Conservation (phyloP, 2,113 vertebrate genomes). For the Tiliqua scincoides region DNA sequence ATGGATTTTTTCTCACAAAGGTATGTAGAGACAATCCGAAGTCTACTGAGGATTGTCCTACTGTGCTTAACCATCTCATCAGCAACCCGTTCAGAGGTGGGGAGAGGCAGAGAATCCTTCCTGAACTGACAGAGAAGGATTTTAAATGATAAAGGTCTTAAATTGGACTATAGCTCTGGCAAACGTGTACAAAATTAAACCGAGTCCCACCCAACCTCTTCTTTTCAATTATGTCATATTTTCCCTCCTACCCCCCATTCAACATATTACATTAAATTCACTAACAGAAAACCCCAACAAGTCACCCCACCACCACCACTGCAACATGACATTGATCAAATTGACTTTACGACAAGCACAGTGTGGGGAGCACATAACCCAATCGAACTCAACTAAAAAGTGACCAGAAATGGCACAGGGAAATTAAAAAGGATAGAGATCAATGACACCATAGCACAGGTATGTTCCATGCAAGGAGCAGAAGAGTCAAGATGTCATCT, state of each 20-base stretch:
- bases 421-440: neutral
- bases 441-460: neutral
- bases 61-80: neutral
- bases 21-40: neutral
- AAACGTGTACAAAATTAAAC: neutral
- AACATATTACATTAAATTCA: neutral
- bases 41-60: too few relatives aligned
- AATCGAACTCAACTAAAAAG: neutral
- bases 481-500: neutral
- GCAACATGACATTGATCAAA: slow-evolving; percentile 33
- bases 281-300: slow-evolving; percentile 26
- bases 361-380: neutral
- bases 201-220: neutral
- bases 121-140: neutral
- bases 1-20: neutral
- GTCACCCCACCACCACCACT: neutral
- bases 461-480: neutral
- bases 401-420: slow-evolving; percentile 11
- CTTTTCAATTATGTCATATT: neutral
- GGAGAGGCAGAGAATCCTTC: neutral
- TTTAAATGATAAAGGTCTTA: neutral
- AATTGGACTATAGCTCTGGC: neutral
- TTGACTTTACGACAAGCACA: neutral
- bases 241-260: neutral
- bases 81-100: neutral